Evolutionary conservation across 2,888 invertebrate species (phyloP).

Genomic region (Chaitophorus viminalis): DNA sequence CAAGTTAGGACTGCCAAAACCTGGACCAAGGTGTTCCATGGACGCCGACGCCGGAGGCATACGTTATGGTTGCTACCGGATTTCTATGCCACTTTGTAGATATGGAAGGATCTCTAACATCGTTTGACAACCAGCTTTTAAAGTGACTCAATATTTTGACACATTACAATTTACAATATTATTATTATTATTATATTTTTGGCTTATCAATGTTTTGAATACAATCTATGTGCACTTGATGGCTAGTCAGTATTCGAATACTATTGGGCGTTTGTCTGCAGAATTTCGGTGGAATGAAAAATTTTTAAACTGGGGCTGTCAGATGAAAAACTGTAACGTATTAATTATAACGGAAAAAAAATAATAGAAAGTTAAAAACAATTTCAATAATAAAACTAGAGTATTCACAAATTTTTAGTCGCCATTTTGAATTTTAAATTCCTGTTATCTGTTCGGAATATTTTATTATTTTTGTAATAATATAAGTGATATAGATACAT

Average conservation of each 20-base stretch:
- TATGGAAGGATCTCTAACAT: neutral
- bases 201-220: conserved; percentile 51
- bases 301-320: neutral
- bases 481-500: neutral
- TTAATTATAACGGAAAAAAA: neutral
- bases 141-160: neutral
- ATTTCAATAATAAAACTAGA: neutral
- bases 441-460: conserved; percentile 29
- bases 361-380: neutral
- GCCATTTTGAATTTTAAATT: conserved; percentile 59
- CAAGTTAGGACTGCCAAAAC: conserved; percentile 65
- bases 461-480: neutral
- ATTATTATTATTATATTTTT: conserved; percentile 40
- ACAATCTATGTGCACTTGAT: neutral
- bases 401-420: conserved; percentile 14
- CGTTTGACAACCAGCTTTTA: neutral
- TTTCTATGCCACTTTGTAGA: neutral
- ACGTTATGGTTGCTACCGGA: conserved; percentile 65
- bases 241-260: neutral
- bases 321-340: neutral
- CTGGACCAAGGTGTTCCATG: conserved; percentile 67
- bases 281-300: neutral
- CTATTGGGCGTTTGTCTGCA: neutral
- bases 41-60: conserved; percentile 67
- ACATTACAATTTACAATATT: conserved; percentile 1